Percentiles rank a stretch among this genome's conserved stretches.
Conservation (phyloP, 2,113 vertebrate genomes). For the Astur gentilis region DNA sequence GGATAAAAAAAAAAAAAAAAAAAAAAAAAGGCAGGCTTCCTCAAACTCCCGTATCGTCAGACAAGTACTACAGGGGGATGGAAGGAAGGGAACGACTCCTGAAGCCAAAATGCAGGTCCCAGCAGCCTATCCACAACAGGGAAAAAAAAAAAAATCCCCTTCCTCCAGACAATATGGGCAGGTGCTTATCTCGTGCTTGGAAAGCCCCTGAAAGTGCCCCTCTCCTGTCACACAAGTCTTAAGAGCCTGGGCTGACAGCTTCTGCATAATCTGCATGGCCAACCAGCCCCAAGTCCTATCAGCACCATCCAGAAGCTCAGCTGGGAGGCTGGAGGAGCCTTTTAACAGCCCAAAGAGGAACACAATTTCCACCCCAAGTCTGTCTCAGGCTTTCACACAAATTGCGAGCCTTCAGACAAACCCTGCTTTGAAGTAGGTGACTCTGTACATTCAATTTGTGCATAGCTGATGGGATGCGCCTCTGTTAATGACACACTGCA, state of each 20-base stretch:
- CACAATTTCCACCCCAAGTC: not conserved
- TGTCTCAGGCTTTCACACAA: not conserved
- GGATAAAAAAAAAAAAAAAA: not conserved
- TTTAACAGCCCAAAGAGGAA: not conserved
- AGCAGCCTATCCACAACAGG: not conserved
- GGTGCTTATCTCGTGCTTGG: slow-evolving; percentile 1
- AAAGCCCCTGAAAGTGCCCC: not conserved
- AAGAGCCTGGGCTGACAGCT: not conserved
- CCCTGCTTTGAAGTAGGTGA: not conserved
- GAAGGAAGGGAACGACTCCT: not conserved
- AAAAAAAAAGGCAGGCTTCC: not conserved
- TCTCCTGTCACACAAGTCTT: not conserved
- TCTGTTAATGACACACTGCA: not conserved
- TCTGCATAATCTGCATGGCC: not conserved
- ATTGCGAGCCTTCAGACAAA: not conserved
- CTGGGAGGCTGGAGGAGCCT: not conserved
- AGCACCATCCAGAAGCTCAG: slow-evolving; percentile 26
- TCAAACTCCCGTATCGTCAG: not conserved
- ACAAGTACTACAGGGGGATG: not conserved
- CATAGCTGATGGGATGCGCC: not conserved
- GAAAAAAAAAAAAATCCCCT: not conserved
- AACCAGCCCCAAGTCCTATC: not conserved
- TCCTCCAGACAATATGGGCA: not conserved
- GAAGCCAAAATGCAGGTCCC: not conserved
- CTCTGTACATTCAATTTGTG: not conserved